These are phyloP conservation scores for Dicerorhinus sumatrensis DNA, from an alignment of 2,113 vertebrate genomes.

Conservation along the genomic window DNA sequence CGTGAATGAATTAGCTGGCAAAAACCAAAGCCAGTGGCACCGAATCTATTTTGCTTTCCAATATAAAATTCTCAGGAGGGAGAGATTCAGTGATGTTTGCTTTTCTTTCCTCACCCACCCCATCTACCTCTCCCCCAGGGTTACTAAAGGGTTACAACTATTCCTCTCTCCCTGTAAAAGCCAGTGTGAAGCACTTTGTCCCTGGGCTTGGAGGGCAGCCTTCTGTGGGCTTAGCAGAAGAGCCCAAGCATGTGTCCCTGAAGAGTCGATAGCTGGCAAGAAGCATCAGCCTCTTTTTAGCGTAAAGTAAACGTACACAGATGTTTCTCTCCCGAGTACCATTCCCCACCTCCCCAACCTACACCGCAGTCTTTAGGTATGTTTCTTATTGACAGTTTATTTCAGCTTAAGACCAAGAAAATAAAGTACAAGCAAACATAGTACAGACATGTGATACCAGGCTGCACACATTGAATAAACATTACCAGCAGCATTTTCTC, in stretches of 20 bases:
- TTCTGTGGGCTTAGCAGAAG: not conserved
- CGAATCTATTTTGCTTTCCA: not conserved
- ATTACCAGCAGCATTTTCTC: slow-evolving; percentile 76
- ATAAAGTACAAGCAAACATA: slow-evolving; percentile 47
- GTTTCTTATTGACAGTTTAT: slow-evolving; percentile 74
- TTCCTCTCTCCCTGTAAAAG: not conserved
- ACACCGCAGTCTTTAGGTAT: slow-evolving; percentile 35
- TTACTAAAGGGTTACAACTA: not conserved
- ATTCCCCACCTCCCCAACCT: not conserved
- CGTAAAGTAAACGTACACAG: not conserved
- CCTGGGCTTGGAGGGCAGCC: not conserved
- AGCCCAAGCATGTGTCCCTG: not conserved
- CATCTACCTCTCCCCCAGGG: not conserved
- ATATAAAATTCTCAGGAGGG: no score
- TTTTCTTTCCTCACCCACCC: not conserved
- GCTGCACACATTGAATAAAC: slow-evolving; percentile 72
- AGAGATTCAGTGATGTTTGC: rapidly evolving
- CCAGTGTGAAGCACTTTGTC: not conserved
- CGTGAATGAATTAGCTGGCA: rapidly evolving
- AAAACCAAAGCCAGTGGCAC: not conserved
- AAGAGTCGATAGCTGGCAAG: not conserved
- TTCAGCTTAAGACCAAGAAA: slow-evolving; percentile 81
- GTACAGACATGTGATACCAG: slow-evolving; percentile 52
- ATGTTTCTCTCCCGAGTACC: not conserved
- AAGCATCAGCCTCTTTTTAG: not conserved